A percentile compares a stretch with the other conserved stretches of the same genome.
phyloP scores from a whole-genome alignment of 2,797 vertebrate genomes.

The Aplochiton taeniatus region DNA sequence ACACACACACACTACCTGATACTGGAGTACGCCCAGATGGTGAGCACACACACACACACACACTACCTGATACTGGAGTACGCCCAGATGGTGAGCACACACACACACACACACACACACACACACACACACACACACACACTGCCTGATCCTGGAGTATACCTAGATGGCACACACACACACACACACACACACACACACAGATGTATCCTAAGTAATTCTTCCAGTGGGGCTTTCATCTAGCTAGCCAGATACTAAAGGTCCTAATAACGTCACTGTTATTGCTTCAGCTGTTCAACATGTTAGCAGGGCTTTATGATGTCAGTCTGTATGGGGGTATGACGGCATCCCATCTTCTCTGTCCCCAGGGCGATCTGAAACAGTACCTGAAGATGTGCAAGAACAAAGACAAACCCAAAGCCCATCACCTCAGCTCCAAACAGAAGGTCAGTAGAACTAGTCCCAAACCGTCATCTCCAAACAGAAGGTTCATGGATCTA shows the following conservation, averaged over 20 bases:
- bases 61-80: too few species aligned
- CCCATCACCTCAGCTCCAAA: constrained; percentile 80
- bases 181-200: background rate
- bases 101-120: background rate
- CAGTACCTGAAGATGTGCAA: constrained; percentile 86
- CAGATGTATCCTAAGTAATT: background rate
- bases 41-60: constrained; percentile 40
- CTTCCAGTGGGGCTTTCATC: background rate
- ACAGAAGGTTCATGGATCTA: too few species aligned
- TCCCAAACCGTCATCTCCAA: too few species aligned
- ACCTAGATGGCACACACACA: background rate
- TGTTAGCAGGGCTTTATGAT: background rate
- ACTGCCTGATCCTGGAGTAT: too few species aligned
- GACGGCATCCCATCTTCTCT: background rate
- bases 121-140: background rate
- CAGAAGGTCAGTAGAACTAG: constrained; percentile 75
- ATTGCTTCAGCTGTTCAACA: too few species aligned
- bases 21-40: constrained; percentile 87
- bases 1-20: constrained; percentile 79
- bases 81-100: background rate
- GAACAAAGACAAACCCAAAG: constrained; percentile 83
- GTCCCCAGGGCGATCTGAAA: constrained; percentile 82
- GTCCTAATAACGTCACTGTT: too few species aligned
- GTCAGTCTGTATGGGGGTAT: background rate
- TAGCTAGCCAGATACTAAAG: too few species aligned